Evolutionary conservation across 2,797 vertebrate genomes (phyloP).

Genomic region (Yasuhikotakia modesta): DNA sequence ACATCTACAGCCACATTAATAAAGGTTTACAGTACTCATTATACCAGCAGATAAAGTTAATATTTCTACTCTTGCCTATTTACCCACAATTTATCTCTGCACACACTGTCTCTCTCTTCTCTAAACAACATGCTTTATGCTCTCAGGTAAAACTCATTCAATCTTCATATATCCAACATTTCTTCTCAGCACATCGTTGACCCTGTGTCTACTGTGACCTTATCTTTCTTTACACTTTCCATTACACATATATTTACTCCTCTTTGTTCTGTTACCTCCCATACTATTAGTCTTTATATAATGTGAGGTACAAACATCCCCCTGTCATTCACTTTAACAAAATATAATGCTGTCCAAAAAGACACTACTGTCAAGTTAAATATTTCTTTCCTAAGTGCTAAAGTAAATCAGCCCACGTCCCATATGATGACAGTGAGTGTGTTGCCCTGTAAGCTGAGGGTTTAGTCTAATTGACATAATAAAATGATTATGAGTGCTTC

Average conservation of each 20-base stretch:
- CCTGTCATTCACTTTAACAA: constrained; percentile 34
- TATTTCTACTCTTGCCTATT: constrained; percentile 7
- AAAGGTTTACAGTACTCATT: constrained; percentile 32
- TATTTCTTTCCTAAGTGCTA: constrained; percentile 45
- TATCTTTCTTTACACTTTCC: not conserved
- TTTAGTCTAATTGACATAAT: constrained; percentile 34
- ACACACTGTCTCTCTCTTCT: not conserved
- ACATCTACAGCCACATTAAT: constrained; percentile 10
- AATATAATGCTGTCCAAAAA: constrained; percentile 29
- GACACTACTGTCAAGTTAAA: constrained; percentile 47
- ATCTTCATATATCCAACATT: constrained; percentile 11
- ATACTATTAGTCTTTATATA: not conserved
- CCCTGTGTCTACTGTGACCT: not conserved
- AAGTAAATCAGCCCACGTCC: constrained; percentile 36
- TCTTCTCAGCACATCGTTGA: constrained; percentile 4
- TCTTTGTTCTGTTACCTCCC: not conserved
- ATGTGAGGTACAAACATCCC: constrained; percentile 38
- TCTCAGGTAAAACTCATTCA: not conserved
- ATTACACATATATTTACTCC: not conserved
- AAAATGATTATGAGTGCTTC: constrained; percentile 45
- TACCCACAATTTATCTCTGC: not conserved
- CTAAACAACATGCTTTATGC: not conserved
- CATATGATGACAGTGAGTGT: constrained; percentile 17
- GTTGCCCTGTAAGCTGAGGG: constrained; percentile 40
- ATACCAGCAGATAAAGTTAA: not conserved